Evolutionary conservation across 1,140 invertebrate species (phyloP), one percentile per base, ranked within the genome.

Genomic region (Scaptodrosophila lebanonensis): DNA sequence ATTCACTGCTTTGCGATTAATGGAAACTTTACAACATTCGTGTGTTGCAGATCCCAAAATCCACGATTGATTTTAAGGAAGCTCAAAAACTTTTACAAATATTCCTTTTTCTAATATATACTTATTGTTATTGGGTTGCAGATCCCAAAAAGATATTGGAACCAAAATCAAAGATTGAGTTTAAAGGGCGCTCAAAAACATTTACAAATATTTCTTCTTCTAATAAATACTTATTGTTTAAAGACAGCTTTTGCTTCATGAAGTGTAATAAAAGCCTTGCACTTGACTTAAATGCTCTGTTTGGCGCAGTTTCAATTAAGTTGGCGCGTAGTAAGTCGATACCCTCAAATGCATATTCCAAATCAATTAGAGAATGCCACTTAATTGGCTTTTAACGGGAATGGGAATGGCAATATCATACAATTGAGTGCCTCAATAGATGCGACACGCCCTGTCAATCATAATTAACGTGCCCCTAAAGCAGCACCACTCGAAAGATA

Each of bases 361-460:
- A 82, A 82, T 82, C 75, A 82, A 82, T 82, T 82, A 82, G 50
- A 57, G 59, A 82, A 61, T 73, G 66, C 38, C 61, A 59, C 69
- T 82, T 82, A 82, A 82, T 82, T 82, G 75, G 69, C 11, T 15
- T 15, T 38, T 38, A 38, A 38, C 13, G 4, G 35, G 15, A 6
- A 38, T 13, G 4, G 35, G 5, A 13, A n/a, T n/a, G n/a, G n/a
- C n/a, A n/a, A n/a, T n/a, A n/a, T n/a, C n/a, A n/a, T n/a, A 38
- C 35, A 38, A 38, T 38, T 38, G 13, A 8, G 65, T 70, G 75
- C 65, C 65, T 77, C 73, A 77, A 82, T 82, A 68, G 73, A 54
- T 33, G 60, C 73, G 73, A 77, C 73, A 77, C 73, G 73, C 73
- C 76, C 66, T 70, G 75, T 82, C 75, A 82, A 82, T 82, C 75